A percentile compares a stretch with the other conserved stretches of the same genome.
Evolutionary conservation across 2,797 vertebrate genomes (phyloP).

Genomic region (Cyclura pinguis): DNA sequence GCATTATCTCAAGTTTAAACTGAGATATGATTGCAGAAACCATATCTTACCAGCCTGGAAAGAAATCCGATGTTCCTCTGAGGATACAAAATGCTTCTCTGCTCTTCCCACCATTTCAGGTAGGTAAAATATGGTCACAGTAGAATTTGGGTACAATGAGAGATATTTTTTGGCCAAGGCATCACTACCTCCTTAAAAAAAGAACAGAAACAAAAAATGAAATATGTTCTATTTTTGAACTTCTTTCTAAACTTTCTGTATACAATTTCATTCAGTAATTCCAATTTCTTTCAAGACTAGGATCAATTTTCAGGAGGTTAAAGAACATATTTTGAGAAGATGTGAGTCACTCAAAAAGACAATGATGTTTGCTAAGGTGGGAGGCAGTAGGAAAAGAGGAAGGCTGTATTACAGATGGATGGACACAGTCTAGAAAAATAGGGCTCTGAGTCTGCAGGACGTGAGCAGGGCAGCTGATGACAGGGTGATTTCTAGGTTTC

Average conservation of each 20-base stretch:
- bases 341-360: no score
- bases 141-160: slow-evolving; percentile 83
- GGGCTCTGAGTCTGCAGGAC: no score
- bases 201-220: neutral
- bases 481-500: no score
- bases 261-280: neutral
- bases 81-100: slow-evolving; percentile 77
- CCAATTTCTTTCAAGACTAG: no score
- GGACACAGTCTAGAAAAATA: no score
- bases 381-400: no score
- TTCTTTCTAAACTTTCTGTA: neutral
- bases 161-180: slow-evolving; percentile 86
- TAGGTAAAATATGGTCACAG: slow-evolving; percentile 87
- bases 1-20: neutral
- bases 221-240: neutral
- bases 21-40: neutral
- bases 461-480: no score
- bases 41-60: slow-evolving; percentile 83
- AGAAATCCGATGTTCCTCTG: slow-evolving; percentile 72
- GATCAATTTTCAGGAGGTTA: no score
- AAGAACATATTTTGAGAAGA: no score
- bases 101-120: slow-evolving; percentile 83
- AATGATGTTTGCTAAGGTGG: no score
- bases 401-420: no score
- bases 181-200: slow-evolving; percentile 84